A percentile compares a stretch with the other conserved stretches of the same genome.
Conservation (phyloP, 1,140 invertebrate species). For the Olivierus martensii region DNA sequence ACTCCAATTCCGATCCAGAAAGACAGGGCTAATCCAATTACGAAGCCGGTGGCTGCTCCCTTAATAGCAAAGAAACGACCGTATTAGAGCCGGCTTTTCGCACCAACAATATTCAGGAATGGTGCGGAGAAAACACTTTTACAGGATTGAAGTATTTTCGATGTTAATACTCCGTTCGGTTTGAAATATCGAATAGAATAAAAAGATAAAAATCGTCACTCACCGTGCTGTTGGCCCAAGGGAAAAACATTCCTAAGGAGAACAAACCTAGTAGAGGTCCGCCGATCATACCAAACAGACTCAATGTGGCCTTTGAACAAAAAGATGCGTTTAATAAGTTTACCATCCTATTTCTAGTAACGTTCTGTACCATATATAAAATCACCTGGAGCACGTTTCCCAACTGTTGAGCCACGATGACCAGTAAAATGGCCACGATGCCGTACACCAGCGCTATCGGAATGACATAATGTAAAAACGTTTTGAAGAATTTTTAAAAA, state of each 20-base stretch:
- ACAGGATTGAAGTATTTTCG: too few relatives aligned
- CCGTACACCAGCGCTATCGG: constrained; percentile 28
- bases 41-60: constrained; percentile 1
- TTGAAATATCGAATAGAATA: too few relatives aligned
- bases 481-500: too few relatives aligned
- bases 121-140: too few relatives aligned
- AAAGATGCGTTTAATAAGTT: too few relatives aligned
- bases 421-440: constrained; percentile 25
- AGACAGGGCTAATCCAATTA: constrained; percentile 49
- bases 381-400: constrained; percentile 30
- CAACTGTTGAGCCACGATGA: constrained; percentile 25
- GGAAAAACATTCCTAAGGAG: constrained; percentile 59
- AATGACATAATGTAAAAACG: too few relatives aligned
- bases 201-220: neutral
- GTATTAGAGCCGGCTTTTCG: neutral
- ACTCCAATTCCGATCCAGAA: constrained; percentile 71
- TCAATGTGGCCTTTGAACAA: constrained; percentile 27
- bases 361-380: too few relatives aligned
- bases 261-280: constrained; percentile 63
- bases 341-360: too few relatives aligned
- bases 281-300: constrained; percentile 38
- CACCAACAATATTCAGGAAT: too few relatives aligned
- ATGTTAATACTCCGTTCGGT: too few relatives aligned
- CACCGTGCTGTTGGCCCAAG: constrained; percentile 50
- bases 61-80: neutral